Evolutionary conservation across 1,140 invertebrate genomes (phyloP).

Genomic region (Armadillidium nasatum): DNA sequence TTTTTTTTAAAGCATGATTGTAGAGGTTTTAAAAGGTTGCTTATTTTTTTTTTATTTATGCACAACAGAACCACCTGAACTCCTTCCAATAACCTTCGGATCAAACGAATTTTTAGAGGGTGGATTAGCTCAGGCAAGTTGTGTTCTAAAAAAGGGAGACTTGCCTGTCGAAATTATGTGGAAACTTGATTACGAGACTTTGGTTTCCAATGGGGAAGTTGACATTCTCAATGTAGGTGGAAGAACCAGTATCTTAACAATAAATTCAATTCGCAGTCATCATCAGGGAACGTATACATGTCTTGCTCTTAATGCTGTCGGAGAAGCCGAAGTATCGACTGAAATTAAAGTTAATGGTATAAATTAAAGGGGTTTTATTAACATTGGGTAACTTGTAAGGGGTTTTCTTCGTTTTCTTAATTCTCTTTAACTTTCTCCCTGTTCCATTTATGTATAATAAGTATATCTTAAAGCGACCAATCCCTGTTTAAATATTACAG

Average conservation of each 20-base stretch:
- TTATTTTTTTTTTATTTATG: constrained; percentile 10
- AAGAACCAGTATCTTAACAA: constrained; percentile 50
- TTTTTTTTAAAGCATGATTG: not conserved
- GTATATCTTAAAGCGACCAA: not conserved
- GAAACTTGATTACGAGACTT: constrained; percentile 61
- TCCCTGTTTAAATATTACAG: constrained; percentile 27
- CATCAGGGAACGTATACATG: constrained; percentile 73
- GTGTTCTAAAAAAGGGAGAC: constrained; percentile 78
- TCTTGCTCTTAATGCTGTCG: constrained; percentile 63
- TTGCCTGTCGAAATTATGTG: constrained; percentile 70
- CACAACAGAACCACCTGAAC: constrained; percentile 37
- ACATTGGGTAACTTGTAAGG: constrained; percentile 7
- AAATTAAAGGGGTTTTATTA: not conserved
- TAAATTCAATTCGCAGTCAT: constrained; percentile 49
- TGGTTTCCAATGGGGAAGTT: constrained; percentile 28
- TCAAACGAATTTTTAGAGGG: constrained; percentile 50
- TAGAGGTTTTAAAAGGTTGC: not conserved
- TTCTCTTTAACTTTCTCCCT: constrained; percentile 12
- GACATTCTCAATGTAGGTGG: constrained; percentile 45
- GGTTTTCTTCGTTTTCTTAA: not conserved
- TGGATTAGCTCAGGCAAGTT: constrained; percentile 60
- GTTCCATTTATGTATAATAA: constrained; percentile 26
- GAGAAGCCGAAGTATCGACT: constrained; percentile 58
- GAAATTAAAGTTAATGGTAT: constrained; percentile 50
- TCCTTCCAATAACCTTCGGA: constrained; percentile 43